These are phyloP conservation scores for Stomatorhinus walkeri DNA, from an alignment of 2,797 vertebrate species.

Conservation along the genomic window DNA sequence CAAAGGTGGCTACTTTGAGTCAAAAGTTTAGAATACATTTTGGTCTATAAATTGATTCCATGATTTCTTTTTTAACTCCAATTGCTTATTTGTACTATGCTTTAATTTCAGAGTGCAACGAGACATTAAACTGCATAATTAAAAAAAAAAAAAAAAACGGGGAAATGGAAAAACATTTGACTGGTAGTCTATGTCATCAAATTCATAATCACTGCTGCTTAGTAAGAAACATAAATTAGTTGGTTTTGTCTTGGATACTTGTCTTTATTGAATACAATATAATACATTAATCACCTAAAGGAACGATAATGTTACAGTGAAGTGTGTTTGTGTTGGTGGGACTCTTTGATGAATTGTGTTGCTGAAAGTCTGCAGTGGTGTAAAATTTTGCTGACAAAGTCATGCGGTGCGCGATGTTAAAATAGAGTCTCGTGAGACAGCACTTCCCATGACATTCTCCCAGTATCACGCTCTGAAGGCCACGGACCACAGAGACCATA, in stretches of 20 bases:
- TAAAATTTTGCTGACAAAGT: not conserved
- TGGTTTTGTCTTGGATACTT: not conserved
- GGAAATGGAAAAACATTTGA: no score
- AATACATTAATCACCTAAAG: not conserved
- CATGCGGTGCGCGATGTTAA: not conserved
- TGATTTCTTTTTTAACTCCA: no score
- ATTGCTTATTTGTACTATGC: no score
- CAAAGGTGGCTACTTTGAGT: no score
- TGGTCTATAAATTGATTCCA: no score
- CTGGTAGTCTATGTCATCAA: not conserved
- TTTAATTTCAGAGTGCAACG: no score
- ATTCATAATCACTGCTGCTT: not conserved
- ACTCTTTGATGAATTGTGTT: not conserved
- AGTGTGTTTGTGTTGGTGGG: not conserved
- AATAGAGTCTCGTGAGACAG: not conserved
- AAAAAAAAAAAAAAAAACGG: no score
- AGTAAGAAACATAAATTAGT: not conserved
- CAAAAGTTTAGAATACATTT: no score
- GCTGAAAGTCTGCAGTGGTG: not conserved
- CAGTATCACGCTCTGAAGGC: not conserved
- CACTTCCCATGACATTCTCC: not conserved
- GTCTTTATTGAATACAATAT: not conserved
- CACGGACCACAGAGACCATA: not conserved
- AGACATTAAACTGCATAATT: no score
- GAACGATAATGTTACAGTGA: not conserved